These are phyloP conservation scores for Drosophila bifasciata DNA, from an alignment of 1,140 invertebrate species.

Conservation along the genomic window DNA sequence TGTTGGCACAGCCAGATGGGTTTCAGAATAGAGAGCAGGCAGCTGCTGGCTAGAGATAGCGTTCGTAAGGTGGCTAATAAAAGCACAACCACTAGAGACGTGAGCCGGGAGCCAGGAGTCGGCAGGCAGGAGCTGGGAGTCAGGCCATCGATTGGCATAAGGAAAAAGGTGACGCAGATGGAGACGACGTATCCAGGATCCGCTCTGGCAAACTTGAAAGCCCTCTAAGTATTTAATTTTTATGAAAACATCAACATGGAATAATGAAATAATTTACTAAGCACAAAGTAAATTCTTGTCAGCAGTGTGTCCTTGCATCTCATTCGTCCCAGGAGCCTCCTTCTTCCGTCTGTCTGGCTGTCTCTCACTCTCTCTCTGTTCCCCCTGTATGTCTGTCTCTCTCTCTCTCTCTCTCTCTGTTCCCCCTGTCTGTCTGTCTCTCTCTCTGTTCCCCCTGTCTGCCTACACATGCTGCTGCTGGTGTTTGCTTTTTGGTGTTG, in stretches of 20 bases:
- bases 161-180: background rate
- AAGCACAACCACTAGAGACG: background rate
- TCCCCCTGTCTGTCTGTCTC: no score
- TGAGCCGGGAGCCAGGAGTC: no score
- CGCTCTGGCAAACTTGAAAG: slow-evolving; percentile 6
- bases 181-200: no score
- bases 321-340: slow-evolving; percentile 11
- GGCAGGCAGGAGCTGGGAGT: background rate
- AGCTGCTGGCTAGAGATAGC: background rate
- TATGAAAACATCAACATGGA: slow-evolving; percentile 69
- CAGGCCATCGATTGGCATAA: background rate
- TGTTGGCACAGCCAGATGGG: no score
- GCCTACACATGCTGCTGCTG: slow-evolving; percentile 5
- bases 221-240: slow-evolving; percentile 69
- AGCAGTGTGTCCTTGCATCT: slow-evolving; percentile 23
- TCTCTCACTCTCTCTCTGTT: slow-evolving; percentile 7
- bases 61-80: slow-evolving; percentile 27
- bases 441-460: no score
- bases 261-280: slow-evolving; percentile 68
- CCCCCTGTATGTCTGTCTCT: background rate
- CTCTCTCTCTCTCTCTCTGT: no score
- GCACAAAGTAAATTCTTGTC: slow-evolving; percentile 38
- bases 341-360: background rate
- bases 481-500: slow-evolving; percentile 52
- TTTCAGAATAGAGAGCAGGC: background rate